Conservation (phyloP, 2,888 invertebrate species). For the Caenorhabditis plicata region DNA sequence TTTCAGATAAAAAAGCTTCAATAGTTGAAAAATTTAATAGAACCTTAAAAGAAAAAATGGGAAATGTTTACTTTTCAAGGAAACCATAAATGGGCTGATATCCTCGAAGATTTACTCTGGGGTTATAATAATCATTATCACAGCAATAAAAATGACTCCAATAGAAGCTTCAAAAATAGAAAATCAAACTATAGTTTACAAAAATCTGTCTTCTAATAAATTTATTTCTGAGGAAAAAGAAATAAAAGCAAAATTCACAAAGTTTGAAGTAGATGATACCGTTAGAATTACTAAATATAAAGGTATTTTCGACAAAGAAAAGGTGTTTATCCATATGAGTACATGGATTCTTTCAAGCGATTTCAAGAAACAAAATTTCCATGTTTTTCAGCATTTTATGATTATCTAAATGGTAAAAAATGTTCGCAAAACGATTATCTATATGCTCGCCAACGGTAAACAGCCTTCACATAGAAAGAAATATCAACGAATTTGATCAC, state of each 20-base stretch:
- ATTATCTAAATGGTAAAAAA: too few species aligned
- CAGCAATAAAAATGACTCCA: constrained; percentile 38
- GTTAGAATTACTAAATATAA: constrained; percentile 39
- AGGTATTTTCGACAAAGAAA: constrained; percentile 36
- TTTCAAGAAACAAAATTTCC: too few species aligned
- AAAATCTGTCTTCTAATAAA: constrained; percentile 9
- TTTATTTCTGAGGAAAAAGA: constrained; percentile 1
- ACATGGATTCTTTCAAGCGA: too few species aligned
- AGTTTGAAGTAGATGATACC: constrained; percentile 17
- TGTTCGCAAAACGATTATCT: too few species aligned
- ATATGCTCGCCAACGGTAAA: too few species aligned
- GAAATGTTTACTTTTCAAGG: constrained; percentile 40
- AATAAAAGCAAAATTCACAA: background rate
- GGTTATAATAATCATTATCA: constrained; percentile 47
- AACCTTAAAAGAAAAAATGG: constrained; percentile 41
- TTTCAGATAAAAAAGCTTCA: constrained; percentile 40
- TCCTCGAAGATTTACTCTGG: constrained; percentile 25
- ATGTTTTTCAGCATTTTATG: too few species aligned
- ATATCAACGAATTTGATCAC: too few species aligned
- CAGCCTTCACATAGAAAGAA: too few species aligned
- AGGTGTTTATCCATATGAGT: too few species aligned
- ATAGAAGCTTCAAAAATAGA: constrained; percentile 23
- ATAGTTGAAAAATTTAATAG: constrained; percentile 43
- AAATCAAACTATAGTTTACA: constrained; percentile 11
- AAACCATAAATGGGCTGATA: constrained; percentile 42